These are phyloP conservation scores for Pluvialis apricaria DNA, from an alignment of 2,113 vertebrate species.

Conservation along the genomic window DNA sequence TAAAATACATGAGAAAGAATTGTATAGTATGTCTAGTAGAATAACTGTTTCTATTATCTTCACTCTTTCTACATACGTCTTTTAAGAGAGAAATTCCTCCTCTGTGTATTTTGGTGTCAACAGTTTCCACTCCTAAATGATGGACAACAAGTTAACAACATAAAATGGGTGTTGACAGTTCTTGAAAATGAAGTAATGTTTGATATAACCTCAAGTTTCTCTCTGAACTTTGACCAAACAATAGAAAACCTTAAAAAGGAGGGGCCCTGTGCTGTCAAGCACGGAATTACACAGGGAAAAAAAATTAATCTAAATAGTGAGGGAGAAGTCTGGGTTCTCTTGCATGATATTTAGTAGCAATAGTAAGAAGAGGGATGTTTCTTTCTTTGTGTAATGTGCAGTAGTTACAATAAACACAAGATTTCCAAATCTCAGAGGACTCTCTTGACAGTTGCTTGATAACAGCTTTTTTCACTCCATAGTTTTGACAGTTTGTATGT, in stretches of 20 bases:
- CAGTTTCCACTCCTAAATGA: constrained; percentile 53
- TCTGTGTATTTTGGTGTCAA: constrained; percentile 61
- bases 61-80: neutral
- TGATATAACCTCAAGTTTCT: constrained; percentile 66
- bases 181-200: constrained; percentile 73
- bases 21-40: constrained; percentile 5
- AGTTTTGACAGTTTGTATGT: constrained; percentile 88
- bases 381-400: constrained; percentile 84
- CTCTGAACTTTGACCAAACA: constrained; percentile 74
- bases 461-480: constrained; percentile 85
- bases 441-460: constrained; percentile 86
- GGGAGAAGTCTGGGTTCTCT: constrained; percentile 72
- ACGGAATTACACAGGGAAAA: constrained; percentile 55
- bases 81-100: constrained; percentile 52
- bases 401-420: constrained; percentile 87
- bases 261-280: constrained; percentile 64
- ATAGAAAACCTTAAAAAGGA: constrained; percentile 57
- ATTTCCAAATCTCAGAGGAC: constrained; percentile 86
- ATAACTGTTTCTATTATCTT: constrained; percentile 38
- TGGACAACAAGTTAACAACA: constrained; percentile 73
- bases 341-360: constrained; percentile 78
- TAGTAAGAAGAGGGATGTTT: constrained; percentile 79
- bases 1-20: neutral
- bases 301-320: constrained; percentile 73
- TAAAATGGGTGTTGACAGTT: constrained; percentile 66